Evolutionary conservation across 1,140 invertebrate species (phyloP).

Genomic region (Calephelis nemesis): DNA sequence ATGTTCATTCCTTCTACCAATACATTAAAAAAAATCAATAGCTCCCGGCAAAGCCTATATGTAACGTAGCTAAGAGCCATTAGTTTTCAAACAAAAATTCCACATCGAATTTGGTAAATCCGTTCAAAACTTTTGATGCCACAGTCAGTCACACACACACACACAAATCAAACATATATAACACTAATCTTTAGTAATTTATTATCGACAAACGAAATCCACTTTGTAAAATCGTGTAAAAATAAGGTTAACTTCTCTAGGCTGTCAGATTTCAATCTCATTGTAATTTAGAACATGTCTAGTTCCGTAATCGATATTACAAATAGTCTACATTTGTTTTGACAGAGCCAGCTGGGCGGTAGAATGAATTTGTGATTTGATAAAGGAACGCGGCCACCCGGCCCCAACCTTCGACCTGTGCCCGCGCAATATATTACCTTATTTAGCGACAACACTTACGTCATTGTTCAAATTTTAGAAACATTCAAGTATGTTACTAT

Average conservation of each 20-base stretch:
- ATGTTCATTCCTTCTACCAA: too few relatives aligned
- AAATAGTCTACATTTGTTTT: slow-evolving; percentile 40
- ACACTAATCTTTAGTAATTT: too few relatives aligned
- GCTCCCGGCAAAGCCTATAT: too few relatives aligned
- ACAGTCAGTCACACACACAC: too few relatives aligned
- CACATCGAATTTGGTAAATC: too few relatives aligned
- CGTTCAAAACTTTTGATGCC: too few relatives aligned
- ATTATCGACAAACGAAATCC: neutral
- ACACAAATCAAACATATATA: too few relatives aligned
- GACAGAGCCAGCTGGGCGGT: slow-evolving; percentile 42
- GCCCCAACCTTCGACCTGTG: slow-evolving; percentile 49
- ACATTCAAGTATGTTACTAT: neutral
- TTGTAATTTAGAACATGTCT: slow-evolving; percentile 14
- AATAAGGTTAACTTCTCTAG: too few relatives aligned
- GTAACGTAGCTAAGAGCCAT: too few relatives aligned
- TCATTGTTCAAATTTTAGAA: neutral
- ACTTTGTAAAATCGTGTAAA: neutral
- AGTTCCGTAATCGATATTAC: slow-evolving; percentile 7
- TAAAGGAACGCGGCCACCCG: slow-evolving; percentile 37
- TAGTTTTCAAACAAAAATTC: too few relatives aligned
- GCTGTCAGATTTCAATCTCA: slow-evolving; percentile 8
- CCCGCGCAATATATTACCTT: slow-evolving; percentile 32
- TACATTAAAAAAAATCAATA: too few relatives aligned
- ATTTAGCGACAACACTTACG: slow-evolving; percentile 17
- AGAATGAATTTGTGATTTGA: slow-evolving; percentile 52